Percentiles rank a stretch among this genome's conserved stretches.
Evolutionary conservation across 2,797 vertebrate genomes (phyloP).

Genomic region (Fistularia tabacaria): DNA sequence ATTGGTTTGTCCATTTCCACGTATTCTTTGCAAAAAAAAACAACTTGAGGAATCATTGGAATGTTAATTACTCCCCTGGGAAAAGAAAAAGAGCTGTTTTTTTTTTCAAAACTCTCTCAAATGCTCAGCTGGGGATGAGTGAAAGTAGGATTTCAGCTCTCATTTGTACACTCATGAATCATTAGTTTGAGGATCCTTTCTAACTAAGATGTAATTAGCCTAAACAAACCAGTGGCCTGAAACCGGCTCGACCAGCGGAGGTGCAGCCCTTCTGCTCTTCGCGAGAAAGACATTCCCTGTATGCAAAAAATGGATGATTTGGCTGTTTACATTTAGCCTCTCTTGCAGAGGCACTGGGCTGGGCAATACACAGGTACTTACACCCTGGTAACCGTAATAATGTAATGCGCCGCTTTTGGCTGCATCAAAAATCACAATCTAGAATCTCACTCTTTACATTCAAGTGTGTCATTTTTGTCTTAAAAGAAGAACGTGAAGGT

Average conservation of each 20-base stretch:
- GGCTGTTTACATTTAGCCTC: too few species aligned
- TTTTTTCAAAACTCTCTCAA: constrained; percentile 10
- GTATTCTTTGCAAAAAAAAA: constrained; percentile 61
- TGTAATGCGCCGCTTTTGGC: too few species aligned
- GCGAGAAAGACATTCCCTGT: neutral
- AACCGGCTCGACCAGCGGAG: constrained; percentile 56
- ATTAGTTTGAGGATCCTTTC: constrained; percentile 21
- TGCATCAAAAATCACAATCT: too few species aligned
- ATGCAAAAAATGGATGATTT: constrained; percentile 12
- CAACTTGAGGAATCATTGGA: constrained; percentile 71
- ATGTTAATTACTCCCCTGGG: constrained; percentile 71
- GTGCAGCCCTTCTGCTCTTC: constrained; percentile 8
- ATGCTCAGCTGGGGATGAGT: constrained; percentile 32
- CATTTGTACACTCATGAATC: constrained; percentile 15
- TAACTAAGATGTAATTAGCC: constrained; percentile 43
- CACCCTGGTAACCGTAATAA: too few species aligned
- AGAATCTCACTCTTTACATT: too few species aligned
- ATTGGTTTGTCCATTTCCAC: constrained; percentile 51
- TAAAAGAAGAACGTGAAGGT: too few species aligned
- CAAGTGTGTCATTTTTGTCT: too few species aligned
- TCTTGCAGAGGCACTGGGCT: too few species aligned
- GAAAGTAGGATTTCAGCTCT: constrained; percentile 17
- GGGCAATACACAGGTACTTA: too few species aligned
- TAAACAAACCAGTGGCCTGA: constrained; percentile 53
- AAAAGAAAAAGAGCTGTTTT: constrained; percentile 44